Evolutionary conservation across 2,113 vertebrate genomes (phyloP).

Genomic region (Nesogale talazaci): DNA sequence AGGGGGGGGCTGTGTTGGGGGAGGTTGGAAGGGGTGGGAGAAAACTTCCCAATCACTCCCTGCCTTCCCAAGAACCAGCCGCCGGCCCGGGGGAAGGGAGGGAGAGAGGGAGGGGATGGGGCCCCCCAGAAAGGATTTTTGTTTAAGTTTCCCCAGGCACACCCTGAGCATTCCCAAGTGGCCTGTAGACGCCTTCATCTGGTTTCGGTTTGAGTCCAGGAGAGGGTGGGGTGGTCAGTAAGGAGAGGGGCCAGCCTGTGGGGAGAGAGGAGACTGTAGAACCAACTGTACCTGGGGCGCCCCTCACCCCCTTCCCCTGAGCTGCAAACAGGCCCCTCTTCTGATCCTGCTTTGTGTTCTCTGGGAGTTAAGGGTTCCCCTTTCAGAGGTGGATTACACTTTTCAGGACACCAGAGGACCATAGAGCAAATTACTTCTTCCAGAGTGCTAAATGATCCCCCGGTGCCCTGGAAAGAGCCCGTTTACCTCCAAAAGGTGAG

Average conservation of each 20-base stretch:
- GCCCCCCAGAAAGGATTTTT: slow-evolving; percentile 25
- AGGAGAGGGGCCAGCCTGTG: background rate
- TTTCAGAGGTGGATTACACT: slow-evolving; percentile 63
- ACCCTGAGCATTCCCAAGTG: slow-evolving; percentile 10
- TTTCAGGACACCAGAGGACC: slow-evolving; percentile 65
- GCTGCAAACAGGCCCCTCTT: background rate
- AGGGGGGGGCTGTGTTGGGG: too few species aligned
- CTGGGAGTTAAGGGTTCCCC: slow-evolving; percentile 48
- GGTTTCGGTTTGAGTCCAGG: slow-evolving; percentile 63
- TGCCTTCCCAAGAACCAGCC: slow-evolving; percentile 18
- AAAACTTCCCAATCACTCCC: slow-evolving; percentile 63
- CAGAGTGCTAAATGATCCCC: slow-evolving; percentile 66
- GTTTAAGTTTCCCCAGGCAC: slow-evolving; percentile 59
- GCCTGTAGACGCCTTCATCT: slow-evolving; percentile 62
- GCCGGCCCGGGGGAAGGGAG: background rate
- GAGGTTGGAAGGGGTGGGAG: slow-evolving; percentile 64
- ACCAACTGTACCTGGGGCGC: background rate
- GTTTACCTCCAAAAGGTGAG: slow-evolving; percentile 71
- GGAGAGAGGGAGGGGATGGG: background rate
- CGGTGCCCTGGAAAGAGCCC: slow-evolving; percentile 59
- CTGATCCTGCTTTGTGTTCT: background rate
- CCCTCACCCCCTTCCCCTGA: background rate
- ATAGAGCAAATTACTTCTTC: slow-evolving; percentile 68
- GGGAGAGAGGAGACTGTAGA: background rate
- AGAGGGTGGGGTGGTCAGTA: background rate